A percentile compares a stretch with the other conserved stretches of the same genome.
These are phyloP conservation scores for Coelopa frigida DNA, from an alignment of 1,140 invertebrate species.

Conservation along the genomic window DNA sequence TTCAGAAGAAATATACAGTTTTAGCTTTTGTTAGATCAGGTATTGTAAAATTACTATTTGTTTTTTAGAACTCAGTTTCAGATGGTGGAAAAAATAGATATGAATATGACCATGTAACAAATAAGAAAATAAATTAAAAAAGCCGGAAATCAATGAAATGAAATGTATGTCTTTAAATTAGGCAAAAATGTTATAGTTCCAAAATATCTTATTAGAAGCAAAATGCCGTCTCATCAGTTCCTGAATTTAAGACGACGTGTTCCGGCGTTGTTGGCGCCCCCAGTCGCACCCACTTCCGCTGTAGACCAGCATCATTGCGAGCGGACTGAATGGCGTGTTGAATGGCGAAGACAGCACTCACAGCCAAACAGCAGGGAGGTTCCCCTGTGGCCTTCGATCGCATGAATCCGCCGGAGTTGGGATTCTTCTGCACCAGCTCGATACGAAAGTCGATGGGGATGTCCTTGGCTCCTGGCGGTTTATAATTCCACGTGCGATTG, in stretches of 20 bases:
- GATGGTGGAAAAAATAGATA: too few species aligned
- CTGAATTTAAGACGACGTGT: slow-evolving; percentile 36
- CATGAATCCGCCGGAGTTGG: slow-evolving; percentile 53
- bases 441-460: slow-evolving; percentile 76
- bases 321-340: slow-evolving; percentile 62
- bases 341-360: slow-evolving; percentile 62
- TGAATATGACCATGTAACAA: too few species aligned
- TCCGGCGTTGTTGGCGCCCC: slow-evolving; percentile 47
- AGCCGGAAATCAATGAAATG: too few species aligned
- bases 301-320: slow-evolving; percentile 50
- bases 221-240: slow-evolving; percentile 18
- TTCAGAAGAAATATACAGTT: too few species aligned
- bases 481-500: slow-evolving; percentile 75
- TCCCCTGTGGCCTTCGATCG: slow-evolving; percentile 78
- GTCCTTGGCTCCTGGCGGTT: slow-evolving; percentile 70
- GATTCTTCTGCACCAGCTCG: slow-evolving; percentile 62
- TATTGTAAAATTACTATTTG: too few species aligned
- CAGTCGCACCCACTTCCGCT: slow-evolving; percentile 47
- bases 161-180: too few species aligned
- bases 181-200: too few species aligned
- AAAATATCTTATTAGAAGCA: slow-evolving; percentile 14
- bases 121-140: too few species aligned
- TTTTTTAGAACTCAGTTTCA: too few species aligned
- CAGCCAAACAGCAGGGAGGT: slow-evolving; percentile 64
- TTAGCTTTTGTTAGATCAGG: too few species aligned